Conservation (phyloP, 2,113 vertebrate species). For the Scolopax mira region DNA sequence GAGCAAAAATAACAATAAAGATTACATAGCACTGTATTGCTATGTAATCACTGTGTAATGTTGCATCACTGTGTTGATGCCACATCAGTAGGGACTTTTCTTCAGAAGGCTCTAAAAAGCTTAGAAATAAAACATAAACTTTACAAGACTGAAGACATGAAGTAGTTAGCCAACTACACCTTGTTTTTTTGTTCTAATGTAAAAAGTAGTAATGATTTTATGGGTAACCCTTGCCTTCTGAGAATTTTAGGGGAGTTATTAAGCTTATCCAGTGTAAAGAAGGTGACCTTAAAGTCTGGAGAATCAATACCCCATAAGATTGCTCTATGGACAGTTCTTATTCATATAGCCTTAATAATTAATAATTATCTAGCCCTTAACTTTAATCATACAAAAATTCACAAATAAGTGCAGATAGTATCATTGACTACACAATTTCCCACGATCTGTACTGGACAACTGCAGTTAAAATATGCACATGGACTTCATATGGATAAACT, state of each 20-base stretch:
- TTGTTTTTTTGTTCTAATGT: not conserved
- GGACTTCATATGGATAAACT: not conserved
- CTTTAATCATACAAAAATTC: not conserved
- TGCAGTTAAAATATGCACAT: not conserved
- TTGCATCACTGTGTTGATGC: not conserved
- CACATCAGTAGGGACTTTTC: not conserved
- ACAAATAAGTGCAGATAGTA: not conserved
- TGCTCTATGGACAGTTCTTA: not conserved
- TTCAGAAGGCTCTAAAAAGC: not conserved
- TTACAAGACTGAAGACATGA: not conserved
- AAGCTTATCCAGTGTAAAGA: not conserved
- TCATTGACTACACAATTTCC: not conserved
- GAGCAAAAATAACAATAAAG: not conserved
- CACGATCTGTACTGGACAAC: not conserved
- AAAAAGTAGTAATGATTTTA: not conserved
- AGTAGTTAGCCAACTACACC: not conserved
- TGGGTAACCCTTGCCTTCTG: not conserved
- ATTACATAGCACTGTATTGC: not conserved
- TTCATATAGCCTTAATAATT: not conserved
- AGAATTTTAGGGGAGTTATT: not conserved
- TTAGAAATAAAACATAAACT: not conserved
- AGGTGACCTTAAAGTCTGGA: not conserved
- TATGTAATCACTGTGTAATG: no score
- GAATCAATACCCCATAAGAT: not conserved
- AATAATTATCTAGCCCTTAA: not conserved